Percentiles rank a stretch among this genome's conserved stretches.
phyloP scores from a whole-genome alignment of 2,797 vertebrate genomes.

The Vipera latastei region DNA sequence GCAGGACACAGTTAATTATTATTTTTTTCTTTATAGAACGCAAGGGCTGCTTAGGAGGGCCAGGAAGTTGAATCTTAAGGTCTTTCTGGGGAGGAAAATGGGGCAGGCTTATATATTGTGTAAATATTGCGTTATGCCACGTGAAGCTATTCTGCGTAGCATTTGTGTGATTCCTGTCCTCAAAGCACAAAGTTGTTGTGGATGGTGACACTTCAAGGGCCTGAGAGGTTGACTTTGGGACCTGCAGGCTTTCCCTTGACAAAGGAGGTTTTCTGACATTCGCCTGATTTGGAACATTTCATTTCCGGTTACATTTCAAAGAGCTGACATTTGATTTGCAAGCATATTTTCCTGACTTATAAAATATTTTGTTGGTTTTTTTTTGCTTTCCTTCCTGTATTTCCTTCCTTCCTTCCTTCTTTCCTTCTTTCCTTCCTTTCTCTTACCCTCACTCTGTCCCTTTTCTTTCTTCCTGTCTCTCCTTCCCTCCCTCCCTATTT shows the following conservation, averaged over 20 bases:
- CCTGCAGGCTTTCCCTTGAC: background rate
- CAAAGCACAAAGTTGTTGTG: background rate
- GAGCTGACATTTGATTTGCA: background rate
- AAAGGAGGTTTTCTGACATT: background rate
- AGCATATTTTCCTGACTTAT: background rate
- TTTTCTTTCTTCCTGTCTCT: background rate
- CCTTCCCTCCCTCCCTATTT: background rate
- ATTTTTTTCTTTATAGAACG: background rate
- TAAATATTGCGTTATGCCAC: background rate
- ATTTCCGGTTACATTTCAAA: background rate
- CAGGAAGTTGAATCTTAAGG: background rate
- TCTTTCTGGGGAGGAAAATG: background rate
- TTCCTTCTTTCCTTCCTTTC: too few relatives aligned
- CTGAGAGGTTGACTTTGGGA: background rate
- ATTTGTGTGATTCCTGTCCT: background rate
- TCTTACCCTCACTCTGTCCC: too few relatives aligned
- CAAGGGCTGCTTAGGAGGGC: background rate
- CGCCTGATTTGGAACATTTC: background rate
- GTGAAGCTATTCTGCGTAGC: background rate
- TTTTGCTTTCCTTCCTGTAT: background rate
- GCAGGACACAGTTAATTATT: background rate
- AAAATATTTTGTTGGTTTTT: background rate
- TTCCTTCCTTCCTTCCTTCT: background rate
- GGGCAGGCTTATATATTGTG: background rate
- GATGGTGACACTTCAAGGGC: background rate